phyloP scores from a whole-genome alignment of 2,888 invertebrate genomes.

The Philhelius pedissequus region DNA sequence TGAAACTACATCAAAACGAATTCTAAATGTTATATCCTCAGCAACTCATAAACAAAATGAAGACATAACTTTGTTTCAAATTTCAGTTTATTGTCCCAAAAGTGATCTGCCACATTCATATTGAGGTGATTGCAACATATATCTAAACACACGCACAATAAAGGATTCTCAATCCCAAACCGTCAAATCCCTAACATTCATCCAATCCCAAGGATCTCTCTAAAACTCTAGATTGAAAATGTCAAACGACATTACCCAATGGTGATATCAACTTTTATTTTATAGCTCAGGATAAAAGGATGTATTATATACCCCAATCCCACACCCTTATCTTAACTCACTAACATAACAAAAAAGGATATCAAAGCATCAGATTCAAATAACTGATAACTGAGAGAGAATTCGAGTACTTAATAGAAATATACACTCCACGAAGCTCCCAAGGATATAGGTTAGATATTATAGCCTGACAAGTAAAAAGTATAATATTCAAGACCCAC shows the following conservation, averaged over 20 bases:
- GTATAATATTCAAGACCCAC: slow-evolving; percentile 9
- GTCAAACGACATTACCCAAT: slow-evolving; percentile 56
- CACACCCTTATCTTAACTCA: slow-evolving; percentile 16
- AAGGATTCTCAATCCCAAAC: slow-evolving; percentile 18
- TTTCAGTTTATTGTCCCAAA: slow-evolving; percentile 54
- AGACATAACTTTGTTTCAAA: slow-evolving; percentile 21
- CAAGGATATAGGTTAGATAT: slow-evolving; percentile 36
- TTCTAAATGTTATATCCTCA: neutral
- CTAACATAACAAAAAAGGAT: neutral
- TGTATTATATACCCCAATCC: neutral
- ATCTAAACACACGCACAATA: slow-evolving; percentile 53
- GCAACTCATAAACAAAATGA: neutral
- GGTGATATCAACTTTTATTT: slow-evolving; percentile 66
- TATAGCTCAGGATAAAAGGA: slow-evolving; percentile 51
- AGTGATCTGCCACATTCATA: slow-evolving; percentile 49
- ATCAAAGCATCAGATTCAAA: slow-evolving; percentile 52
- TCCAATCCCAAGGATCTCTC: slow-evolving; percentile 14
- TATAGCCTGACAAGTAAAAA: slow-evolving; percentile 25
- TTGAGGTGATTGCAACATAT: slow-evolving; percentile 50
- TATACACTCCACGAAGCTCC: slow-evolving; percentile 23
- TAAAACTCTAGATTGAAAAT: slow-evolving; percentile 21
- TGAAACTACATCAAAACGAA: no score
- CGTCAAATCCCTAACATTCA: neutral
- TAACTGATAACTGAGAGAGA: slow-evolving; percentile 52
- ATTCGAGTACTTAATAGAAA: slow-evolving; percentile 1